phyloP scores from a whole-genome alignment of 2,797 vertebrate genomes.

The Catostomus latipinnis region DNA sequence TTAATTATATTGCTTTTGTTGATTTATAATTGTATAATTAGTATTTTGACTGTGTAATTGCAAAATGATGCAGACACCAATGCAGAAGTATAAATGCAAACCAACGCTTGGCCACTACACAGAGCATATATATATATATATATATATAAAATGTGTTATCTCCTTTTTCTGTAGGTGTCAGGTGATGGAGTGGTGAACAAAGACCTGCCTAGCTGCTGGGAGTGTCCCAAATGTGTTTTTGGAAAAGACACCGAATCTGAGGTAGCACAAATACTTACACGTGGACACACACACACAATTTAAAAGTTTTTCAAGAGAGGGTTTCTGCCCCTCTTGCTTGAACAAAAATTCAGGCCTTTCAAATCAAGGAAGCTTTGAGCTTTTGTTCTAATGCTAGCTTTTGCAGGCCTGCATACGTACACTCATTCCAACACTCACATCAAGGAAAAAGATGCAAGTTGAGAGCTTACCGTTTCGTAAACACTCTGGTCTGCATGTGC shows the following conservation, averaged over 20 bases:
- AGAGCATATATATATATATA: no score
- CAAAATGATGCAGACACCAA: no score
- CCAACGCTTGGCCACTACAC: no score
- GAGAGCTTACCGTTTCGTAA: slow-evolving; percentile 20
- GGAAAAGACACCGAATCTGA: slow-evolving; percentile 83
- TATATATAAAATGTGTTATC: not conserved
- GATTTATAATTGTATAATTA: no score
- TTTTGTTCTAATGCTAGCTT: slow-evolving; percentile 35
- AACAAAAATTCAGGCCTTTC: not conserved
- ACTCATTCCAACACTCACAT: slow-evolving; percentile 8
- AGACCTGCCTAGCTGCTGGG: slow-evolving; percentile 97
- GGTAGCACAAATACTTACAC: slow-evolving; percentile 72
- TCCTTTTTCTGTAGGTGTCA: slow-evolving; percentile 78
- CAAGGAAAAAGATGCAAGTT: slow-evolving; percentile 8
- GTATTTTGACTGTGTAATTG: no score
- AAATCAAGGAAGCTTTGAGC: slow-evolving; percentile 1
- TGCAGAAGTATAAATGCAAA: no score
- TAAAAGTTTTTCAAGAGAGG: not conserved
- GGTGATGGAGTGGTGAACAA: slow-evolving; percentile 93
- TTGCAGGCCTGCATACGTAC: slow-evolving; percentile 13
- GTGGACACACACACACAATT: not conserved
- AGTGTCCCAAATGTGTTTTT: slow-evolving; percentile 94
- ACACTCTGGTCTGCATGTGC: slow-evolving; percentile 38
- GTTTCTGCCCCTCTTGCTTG: not conserved
- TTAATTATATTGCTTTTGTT: no score